These are phyloP conservation scores for Hestina assimilis DNA, from an alignment of 1,140 invertebrate species.

Conservation along the genomic window DNA sequence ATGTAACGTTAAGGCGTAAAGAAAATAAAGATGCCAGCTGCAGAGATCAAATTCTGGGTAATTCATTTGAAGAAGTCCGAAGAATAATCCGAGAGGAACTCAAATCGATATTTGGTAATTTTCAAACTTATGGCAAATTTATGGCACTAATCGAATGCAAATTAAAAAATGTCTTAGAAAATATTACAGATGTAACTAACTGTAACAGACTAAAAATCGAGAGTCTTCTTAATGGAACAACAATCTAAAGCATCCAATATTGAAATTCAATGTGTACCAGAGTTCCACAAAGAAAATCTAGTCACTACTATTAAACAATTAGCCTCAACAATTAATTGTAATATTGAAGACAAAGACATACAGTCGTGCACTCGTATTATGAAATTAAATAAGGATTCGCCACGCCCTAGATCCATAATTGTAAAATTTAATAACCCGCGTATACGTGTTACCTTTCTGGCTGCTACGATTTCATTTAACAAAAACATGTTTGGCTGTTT, in stretches of 20 bases:
- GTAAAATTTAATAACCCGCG: not conserved
- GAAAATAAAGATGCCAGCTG: too few species aligned
- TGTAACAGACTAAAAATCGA: too few species aligned
- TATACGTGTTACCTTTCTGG: not conserved
- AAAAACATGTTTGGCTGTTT: not conserved
- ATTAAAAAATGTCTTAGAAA: too few species aligned
- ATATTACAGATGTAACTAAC: too few species aligned
- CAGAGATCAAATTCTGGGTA: too few species aligned
- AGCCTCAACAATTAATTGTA: not conserved
- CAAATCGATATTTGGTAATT: too few species aligned
- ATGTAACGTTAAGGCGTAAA: too few species aligned
- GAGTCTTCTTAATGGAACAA: conserved; percentile 21
- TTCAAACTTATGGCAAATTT: too few species aligned
- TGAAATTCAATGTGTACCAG: conserved; percentile 34
- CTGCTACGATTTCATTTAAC: not conserved
- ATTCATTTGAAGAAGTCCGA: too few species aligned
- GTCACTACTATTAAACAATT: conserved; percentile 20
- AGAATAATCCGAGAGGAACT: too few species aligned
- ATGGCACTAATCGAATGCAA: too few species aligned
- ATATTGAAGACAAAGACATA: conserved; percentile 17
- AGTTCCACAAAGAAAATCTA: conserved; percentile 27
- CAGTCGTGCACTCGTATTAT: conserved; percentile 9
- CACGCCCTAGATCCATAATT: not conserved
- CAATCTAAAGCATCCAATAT: conserved; percentile 20
- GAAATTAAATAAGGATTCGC: too few species aligned